Percentiles rank a stretch among this genome's conserved stretches.
Conservation (phyloP, 2,797 vertebrate genomes). For the Hydrophis major region DNA sequence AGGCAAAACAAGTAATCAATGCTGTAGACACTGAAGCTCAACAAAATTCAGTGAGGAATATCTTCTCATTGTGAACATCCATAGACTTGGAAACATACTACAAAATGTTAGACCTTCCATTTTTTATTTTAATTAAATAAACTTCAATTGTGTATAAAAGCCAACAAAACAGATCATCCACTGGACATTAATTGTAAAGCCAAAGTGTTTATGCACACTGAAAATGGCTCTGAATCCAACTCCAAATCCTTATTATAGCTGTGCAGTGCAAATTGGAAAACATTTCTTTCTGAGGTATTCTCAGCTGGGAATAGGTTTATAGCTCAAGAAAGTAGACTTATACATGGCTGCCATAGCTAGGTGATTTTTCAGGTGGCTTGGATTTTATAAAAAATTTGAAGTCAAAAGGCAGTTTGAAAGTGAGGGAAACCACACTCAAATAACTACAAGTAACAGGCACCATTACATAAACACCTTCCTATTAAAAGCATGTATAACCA, state of each 20-base stretch:
- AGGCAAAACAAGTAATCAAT: background rate
- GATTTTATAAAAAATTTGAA: slow-evolving; percentile 19
- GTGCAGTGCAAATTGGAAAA: background rate
- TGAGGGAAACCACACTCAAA: background rate
- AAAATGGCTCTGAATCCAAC: background rate
- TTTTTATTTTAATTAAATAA: background rate
- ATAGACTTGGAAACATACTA: background rate
- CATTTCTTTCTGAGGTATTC: slow-evolving; percentile 20
- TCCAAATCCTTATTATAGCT: background rate
- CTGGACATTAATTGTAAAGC: background rate
- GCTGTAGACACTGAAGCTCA: background rate
- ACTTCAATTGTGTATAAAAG: background rate
- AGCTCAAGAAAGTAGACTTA: background rate
- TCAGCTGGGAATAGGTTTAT: slow-evolving; percentile 2
- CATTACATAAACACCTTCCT: background rate
- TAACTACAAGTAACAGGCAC: slow-evolving; percentile 9
- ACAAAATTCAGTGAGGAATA: background rate
- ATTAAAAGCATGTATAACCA: slow-evolving; percentile 9
- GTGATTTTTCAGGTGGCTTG: background rate
- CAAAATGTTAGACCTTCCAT: background rate
- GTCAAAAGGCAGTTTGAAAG: background rate
- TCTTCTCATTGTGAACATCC: background rate
- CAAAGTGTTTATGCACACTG: background rate
- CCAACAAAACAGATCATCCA: background rate
- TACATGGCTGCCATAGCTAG: slow-evolving; percentile 20